Percentiles rank a stretch among this genome's conserved stretches.
Conservation (phyloP, 2,797 vertebrate species). For the Sorex maritimensis region DNA sequence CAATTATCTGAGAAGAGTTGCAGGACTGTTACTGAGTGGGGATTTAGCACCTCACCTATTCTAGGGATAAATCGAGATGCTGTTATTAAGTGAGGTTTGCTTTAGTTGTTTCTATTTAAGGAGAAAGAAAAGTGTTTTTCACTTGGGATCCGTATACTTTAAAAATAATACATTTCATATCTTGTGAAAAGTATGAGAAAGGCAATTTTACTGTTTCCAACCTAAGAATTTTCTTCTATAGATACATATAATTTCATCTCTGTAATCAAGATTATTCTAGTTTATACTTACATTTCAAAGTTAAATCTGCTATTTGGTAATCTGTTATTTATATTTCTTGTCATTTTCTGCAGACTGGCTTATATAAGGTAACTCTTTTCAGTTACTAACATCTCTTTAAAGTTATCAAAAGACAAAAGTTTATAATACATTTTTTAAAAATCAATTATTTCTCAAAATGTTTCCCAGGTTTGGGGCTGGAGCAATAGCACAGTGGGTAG, state of each 20-base stretch:
- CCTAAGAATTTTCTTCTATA: slow-evolving; percentile 67
- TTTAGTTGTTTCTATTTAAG: slow-evolving; percentile 60
- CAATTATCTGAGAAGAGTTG: slow-evolving; percentile 35
- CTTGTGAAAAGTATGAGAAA: slow-evolving; percentile 69
- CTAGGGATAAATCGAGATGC: background rate
- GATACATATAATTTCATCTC: slow-evolving; percentile 71
- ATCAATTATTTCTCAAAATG: slow-evolving; percentile 64
- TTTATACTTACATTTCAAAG: slow-evolving; percentile 85
- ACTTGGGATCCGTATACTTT: slow-evolving; percentile 69
- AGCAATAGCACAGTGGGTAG: no score
- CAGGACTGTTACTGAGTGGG: slow-evolving; percentile 45
- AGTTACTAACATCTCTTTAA: slow-evolving; percentile 68
- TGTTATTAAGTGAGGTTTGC: slow-evolving; percentile 48
- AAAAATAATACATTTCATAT: slow-evolving; percentile 51
- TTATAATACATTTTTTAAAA: background rate
- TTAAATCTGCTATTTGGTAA: slow-evolving; percentile 79
- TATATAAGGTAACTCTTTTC: slow-evolving; percentile 77
- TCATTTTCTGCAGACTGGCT: slow-evolving; percentile 61
- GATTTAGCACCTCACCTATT: background rate
- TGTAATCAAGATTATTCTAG: slow-evolving; percentile 84
- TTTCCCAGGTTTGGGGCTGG: background rate
- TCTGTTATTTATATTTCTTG: slow-evolving; percentile 64
- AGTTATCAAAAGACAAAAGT: slow-evolving; percentile 11
- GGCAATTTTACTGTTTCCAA: slow-evolving; percentile 80
- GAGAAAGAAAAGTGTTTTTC: slow-evolving; percentile 58